Conservation (phyloP, 2,797 vertebrate species). For the Apogon talboti region DNA sequence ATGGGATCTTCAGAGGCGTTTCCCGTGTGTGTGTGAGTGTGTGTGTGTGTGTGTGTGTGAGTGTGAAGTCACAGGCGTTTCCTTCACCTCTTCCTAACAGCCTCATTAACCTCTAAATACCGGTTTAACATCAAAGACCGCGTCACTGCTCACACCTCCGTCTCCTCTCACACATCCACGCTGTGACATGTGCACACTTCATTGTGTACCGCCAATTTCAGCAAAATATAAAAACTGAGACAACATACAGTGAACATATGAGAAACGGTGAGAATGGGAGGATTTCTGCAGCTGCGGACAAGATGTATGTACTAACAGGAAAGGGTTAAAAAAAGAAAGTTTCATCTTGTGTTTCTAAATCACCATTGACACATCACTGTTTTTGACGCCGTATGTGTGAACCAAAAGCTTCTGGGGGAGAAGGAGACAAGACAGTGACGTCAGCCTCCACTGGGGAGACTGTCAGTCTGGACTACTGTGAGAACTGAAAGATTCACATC, state of each 20-base stretch:
- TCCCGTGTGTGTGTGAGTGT: constrained; percentile 22
- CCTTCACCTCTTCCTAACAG: constrained; percentile 75
- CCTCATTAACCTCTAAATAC: constrained; percentile 82
- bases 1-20: constrained; percentile 1
- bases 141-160: constrained; percentile 64
- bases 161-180: constrained; percentile 26
- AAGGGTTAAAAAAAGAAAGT: not conserved
- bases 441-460: constrained; percentile 26
- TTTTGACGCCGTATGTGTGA: constrained; percentile 63
- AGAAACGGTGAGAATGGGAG: accelerated
- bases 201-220: not conserved
- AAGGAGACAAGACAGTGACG: constrained; percentile 13
- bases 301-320: not conserved
- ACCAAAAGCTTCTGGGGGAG: constrained; percentile 34
- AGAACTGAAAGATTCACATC: constrained; percentile 5
- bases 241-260: not conserved
- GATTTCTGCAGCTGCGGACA: not conserved
- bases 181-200: constrained; percentile 8
- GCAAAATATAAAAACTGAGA: not conserved
- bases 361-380: constrained; percentile 39
- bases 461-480: constrained; percentile 36
- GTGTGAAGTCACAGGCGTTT: constrained; percentile 57
- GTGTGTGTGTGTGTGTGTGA: constrained; percentile 26
- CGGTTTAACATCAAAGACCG: constrained; percentile 80
- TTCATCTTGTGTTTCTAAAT: constrained; percentile 6